Evolutionary conservation across 2,888 invertebrate species (phyloP).

Genomic region (Nezara viridula): DNA sequence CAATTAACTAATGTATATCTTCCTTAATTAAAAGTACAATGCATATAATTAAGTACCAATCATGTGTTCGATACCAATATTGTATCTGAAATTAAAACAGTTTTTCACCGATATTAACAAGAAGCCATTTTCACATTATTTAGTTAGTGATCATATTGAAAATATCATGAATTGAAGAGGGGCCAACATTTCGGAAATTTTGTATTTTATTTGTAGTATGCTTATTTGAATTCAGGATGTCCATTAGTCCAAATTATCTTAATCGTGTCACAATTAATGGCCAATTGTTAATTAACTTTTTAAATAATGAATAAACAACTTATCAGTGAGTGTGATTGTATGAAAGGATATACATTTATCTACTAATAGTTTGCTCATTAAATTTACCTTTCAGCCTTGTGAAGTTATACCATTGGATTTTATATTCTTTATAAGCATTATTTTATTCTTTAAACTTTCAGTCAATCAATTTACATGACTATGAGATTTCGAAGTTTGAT

Average conservation of each 20-base stretch:
- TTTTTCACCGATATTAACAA: neutral
- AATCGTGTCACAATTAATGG: too few species aligned
- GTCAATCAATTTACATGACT: neutral
- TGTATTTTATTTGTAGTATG: neutral
- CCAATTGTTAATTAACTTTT: too few species aligned
- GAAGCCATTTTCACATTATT: neutral
- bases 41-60: neutral
- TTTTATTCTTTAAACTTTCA: neutral
- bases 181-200: neutral
- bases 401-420: too few species aligned
- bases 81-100: neutral
- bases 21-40: neutral
- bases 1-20: neutral
- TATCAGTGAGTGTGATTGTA: too few species aligned
- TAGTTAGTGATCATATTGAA: neutral
- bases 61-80: neutral
- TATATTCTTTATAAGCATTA: neutral
- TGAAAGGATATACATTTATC: too few species aligned
- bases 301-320: too few species aligned
- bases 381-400: too few species aligned
- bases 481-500: neutral
- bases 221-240: too few species aligned
- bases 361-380: too few species aligned
- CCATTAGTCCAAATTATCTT: too few species aligned
- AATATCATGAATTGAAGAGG: neutral